Evolutionary conservation across 2,888 invertebrate species (phyloP).

Genomic region (Tenthredo scrophulariae): DNA sequence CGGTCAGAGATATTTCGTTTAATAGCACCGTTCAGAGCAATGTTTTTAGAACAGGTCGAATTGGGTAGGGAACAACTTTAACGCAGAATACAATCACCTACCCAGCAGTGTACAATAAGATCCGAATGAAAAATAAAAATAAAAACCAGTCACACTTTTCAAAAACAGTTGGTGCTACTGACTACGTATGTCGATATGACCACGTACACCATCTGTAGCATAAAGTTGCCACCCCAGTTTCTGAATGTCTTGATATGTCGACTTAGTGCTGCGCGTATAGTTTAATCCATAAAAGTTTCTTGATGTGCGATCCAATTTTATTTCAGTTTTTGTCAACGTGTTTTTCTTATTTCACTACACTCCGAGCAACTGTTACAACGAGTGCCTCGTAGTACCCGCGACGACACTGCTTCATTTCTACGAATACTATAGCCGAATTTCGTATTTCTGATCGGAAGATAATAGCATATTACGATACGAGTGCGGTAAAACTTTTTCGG

Average conservation of each 20-base stretch:
- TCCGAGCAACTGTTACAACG: slow-evolving; percentile 25
- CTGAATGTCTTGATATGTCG: neutral
- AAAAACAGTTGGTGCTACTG: neutral
- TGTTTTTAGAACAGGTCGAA: too few species aligned
- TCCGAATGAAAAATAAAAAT: neutral
- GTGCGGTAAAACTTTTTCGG: too few species aligned
- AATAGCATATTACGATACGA: too few species aligned
- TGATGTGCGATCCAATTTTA: neutral
- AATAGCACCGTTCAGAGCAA: too few species aligned
- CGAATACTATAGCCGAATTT: neutral
- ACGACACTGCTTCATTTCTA: neutral
- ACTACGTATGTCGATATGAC: neutral
- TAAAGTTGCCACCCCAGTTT: neutral
- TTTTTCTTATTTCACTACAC: slow-evolving; percentile 38
- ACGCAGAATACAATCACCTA: neutral
- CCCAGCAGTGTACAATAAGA: neutral
- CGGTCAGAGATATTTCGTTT: too few species aligned
- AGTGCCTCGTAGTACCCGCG: slow-evolving; percentile 1
- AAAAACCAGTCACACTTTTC: neutral
- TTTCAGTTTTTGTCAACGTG: slow-evolving; percentile 37
- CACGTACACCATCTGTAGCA: neutral
- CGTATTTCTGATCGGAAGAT: neutral
- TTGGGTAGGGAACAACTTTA: too few species aligned
- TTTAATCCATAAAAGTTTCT: neutral
- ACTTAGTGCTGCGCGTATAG: neutral